Percentiles rank a stretch among this genome's conserved stretches.
Evolutionary conservation across 2,888 invertebrate genomes (phyloP).

Genomic region (Empis stercorea): DNA sequence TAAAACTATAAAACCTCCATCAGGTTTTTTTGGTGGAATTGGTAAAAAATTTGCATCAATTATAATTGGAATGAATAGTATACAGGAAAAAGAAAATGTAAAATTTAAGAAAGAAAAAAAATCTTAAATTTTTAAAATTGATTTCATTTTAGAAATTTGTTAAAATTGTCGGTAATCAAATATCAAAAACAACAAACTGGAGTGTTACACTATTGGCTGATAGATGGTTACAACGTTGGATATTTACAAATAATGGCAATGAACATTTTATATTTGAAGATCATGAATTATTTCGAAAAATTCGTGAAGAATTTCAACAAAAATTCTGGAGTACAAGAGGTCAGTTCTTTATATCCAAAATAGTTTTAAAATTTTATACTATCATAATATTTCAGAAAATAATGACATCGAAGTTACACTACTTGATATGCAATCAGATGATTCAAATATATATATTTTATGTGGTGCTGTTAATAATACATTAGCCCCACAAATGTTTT

Average conservation of each 20-base stretch:
- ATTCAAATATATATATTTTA: conserved; percentile 53
- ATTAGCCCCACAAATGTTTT: conserved; percentile 53
- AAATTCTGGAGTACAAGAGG: conserved; percentile 50
- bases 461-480: conserved; percentile 55
- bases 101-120: not conserved
- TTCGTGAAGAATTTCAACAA: conserved; percentile 56
- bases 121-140: not conserved
- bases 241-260: conserved; percentile 43
- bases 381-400: conserved; percentile 33
- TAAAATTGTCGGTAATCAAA: conserved; percentile 46
- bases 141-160: conserved; percentile 43
- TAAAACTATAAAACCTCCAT: conserved; percentile 55
- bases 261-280: conserved; percentile 63
- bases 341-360: conserved; percentile 9
- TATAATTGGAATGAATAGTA: conserved; percentile 32
- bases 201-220: conserved; percentile 62
- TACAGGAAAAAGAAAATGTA: conserved; percentile 33
- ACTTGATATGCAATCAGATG: conserved; percentile 62
- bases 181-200: conserved; percentile 35
- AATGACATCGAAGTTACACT: conserved; percentile 56
- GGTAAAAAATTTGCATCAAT: conserved; percentile 47
- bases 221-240: conserved; percentile 73
- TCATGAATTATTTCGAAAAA: conserved; percentile 54
- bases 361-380: not conserved
- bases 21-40: conserved; percentile 78